These are phyloP conservation scores for Pangasius krempfi DNA, from an alignment of 2,797 vertebrate species.

Conservation along the genomic window DNA sequence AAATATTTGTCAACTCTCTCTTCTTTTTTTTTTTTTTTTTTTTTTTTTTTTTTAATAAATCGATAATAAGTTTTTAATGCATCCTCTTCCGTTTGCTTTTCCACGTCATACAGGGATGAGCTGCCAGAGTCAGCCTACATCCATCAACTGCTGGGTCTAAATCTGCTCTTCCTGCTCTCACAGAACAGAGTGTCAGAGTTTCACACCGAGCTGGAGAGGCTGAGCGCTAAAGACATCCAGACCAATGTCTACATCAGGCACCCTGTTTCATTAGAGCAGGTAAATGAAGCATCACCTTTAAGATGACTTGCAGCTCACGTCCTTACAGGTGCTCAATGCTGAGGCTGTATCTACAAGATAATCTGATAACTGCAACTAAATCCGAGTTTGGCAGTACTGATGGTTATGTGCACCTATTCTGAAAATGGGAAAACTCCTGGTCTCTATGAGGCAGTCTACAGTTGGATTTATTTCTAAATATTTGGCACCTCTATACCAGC, in stretches of 20 bases:
- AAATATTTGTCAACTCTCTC: neutral
- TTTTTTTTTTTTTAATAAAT: too few species aligned
- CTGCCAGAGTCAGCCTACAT: conserved; percentile 90
- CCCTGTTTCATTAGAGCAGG: conserved; percentile 93
- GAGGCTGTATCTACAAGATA: neutral
- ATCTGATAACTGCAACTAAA: neutral
- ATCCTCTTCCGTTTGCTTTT: conserved; percentile 20
- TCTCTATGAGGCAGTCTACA: neutral
- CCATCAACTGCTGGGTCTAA: conserved; percentile 92
- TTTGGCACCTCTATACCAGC: neutral
- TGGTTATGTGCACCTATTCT: neutral
- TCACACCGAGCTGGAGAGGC: conserved; percentile 91
- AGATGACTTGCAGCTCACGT: neutral
- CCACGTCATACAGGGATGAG: conserved; percentile 78
- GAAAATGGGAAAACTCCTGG: neutral
- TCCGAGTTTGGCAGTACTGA: neutral
- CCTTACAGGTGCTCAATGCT: neutral
- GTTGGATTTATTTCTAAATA: neutral
- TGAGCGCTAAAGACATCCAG: conserved; percentile 90
- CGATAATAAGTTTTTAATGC: neutral
- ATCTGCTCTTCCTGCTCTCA: conserved; percentile 94
- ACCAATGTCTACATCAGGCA: conserved; percentile 94
- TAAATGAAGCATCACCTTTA: conserved; percentile 51
- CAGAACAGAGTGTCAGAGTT: conserved; percentile 97
- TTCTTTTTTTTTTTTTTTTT: too few species aligned